Conservation (phyloP, 2,888 invertebrate species). For the Eupithecia centaureata region DNA sequence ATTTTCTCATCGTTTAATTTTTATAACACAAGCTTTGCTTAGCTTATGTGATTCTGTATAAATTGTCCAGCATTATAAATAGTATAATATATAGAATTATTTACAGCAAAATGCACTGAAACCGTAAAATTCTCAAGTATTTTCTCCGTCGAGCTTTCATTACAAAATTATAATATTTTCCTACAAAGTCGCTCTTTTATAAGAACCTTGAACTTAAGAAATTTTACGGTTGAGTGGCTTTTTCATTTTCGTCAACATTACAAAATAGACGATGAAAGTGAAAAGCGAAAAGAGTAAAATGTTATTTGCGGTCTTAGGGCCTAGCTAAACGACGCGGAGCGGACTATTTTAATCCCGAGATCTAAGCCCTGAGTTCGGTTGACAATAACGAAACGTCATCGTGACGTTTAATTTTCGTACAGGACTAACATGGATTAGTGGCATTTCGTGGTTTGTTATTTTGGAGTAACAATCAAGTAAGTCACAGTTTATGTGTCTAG, state of each 20-base stretch:
- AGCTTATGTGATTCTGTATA: too few species aligned
- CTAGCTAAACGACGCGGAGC: conserved; percentile 6
- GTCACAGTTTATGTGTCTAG: too few species aligned
- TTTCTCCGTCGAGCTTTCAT: conserved; percentile 41
- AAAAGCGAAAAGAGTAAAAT: conserved; percentile 34
- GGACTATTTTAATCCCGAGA: not conserved
- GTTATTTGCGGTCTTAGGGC: conserved; percentile 18
- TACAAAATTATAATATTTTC: conserved; percentile 35
- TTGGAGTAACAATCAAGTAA: too few species aligned
- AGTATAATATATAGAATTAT: too few species aligned
- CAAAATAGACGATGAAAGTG: conserved; percentile 57
- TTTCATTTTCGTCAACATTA: conserved; percentile 65
- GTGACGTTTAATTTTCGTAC: too few species aligned
- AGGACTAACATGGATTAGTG: too few species aligned
- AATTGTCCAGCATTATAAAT: too few species aligned
- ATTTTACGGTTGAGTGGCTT: conserved; percentile 57
- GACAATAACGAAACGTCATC: too few species aligned
- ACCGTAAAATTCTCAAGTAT: conserved; percentile 27
- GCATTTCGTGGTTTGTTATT: too few species aligned
- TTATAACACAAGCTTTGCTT: too few species aligned
- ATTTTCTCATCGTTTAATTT: too few species aligned
- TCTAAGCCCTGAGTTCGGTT: too few species aligned
- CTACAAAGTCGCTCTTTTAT: conserved; percentile 32
- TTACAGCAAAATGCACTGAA: conserved; percentile 14
- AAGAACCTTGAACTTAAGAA: conserved; percentile 33